Percentiles rank a stretch among this genome's conserved stretches.
These are phyloP conservation scores for Charanyca ferruginea DNA, from an alignment of 2,888 invertebrate species.

Conservation along the genomic window DNA sequence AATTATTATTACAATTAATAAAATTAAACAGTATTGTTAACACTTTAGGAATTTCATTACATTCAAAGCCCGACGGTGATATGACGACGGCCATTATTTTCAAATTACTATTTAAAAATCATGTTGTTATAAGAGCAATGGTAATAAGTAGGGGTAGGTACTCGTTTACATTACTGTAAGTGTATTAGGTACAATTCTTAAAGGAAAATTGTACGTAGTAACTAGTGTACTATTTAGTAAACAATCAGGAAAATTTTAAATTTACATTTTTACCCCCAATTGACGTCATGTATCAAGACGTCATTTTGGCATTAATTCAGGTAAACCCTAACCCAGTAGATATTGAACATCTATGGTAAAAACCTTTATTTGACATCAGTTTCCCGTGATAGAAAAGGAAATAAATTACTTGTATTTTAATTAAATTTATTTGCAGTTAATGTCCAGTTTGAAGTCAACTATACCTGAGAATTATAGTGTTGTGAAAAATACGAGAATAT, in stretches of 20 bases:
- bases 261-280: neutral
- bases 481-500: neutral
- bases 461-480: neutral
- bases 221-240: neutral
- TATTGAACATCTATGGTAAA: slow-evolving; percentile 22
- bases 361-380: slow-evolving; percentile 2
- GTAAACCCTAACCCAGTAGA: slow-evolving; percentile 7
- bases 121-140: no score
- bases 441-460: slow-evolving; percentile 9
- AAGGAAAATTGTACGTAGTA: no score
- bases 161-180: no score
- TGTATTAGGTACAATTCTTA: no score
- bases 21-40: no score
- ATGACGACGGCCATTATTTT: no score
- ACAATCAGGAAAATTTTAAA: neutral
- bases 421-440: slow-evolving; percentile 1
- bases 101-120: no score
- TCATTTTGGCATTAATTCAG: slow-evolving; percentile 2
- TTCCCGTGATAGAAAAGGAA: slow-evolving; percentile 15
- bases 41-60: no score
- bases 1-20: no score
- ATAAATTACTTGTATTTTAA: neutral
- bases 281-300: slow-evolving; percentile 9
- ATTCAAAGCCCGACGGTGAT: no score
- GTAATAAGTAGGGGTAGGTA: no score